Percentiles rank a stretch among this genome's conserved stretches.
These are phyloP conservation scores for Pectinophora gossypiella DNA, from an alignment of 1,140 invertebrate species.

Conservation along the genomic window DNA sequence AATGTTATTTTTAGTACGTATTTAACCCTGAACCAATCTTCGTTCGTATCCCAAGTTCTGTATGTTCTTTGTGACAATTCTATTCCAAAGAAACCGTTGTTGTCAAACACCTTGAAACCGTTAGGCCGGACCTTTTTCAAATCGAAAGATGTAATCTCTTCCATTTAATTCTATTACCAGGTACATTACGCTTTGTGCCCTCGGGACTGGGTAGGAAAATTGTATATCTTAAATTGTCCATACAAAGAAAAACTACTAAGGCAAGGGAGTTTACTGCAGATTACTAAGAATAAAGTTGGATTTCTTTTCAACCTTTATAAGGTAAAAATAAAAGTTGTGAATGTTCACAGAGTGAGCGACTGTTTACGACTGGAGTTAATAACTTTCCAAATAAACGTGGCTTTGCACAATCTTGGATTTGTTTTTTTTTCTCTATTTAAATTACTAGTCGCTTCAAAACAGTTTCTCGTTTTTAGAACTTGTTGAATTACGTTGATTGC, in stretches of 20 bases:
- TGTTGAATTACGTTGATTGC: no score
- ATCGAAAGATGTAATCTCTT: constrained; percentile 42
- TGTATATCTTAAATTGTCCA: not conserved
- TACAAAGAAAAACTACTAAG: not conserved
- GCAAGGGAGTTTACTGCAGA: not conserved
- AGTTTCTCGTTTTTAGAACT: no score
- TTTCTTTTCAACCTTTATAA: not conserved
- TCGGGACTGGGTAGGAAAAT: not conserved
- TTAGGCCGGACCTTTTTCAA: constrained; percentile 30
- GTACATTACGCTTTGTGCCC: not conserved
- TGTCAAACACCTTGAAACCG: constrained; percentile 12
- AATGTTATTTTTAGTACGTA: not conserved
- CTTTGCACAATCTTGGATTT: no score
- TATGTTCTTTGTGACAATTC: not conserved
- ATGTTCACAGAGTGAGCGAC: no score
- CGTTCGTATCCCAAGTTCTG: not conserved
- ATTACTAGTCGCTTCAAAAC: no score
- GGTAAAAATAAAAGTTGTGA: not conserved
- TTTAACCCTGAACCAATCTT: not conserved
- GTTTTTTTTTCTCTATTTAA: no score
- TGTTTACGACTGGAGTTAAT: not conserved
- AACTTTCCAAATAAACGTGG: no score
- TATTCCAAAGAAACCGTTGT: not conserved
- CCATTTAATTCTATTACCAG: constrained; percentile 16
- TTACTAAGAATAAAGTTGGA: not conserved